These are phyloP conservation scores for Apostichopus leukothele DNA, from an alignment of 53 echinoderm and acorn worm genomes.

Conservation along the genomic window DNA sequence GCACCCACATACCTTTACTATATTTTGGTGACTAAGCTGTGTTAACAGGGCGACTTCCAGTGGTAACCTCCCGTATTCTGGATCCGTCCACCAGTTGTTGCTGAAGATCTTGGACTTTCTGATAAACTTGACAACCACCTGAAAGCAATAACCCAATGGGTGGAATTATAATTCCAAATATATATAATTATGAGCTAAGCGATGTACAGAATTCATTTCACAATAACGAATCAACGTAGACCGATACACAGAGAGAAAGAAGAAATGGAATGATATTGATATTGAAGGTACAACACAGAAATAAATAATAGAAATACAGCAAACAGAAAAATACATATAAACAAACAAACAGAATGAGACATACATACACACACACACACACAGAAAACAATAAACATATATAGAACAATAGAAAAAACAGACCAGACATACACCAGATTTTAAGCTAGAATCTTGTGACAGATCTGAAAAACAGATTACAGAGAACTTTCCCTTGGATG, in stretches of 20 bases:
- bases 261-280: too few relatives aligned
- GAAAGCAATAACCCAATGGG: neutral
- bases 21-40: constrained; percentile 75
- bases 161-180: neutral
- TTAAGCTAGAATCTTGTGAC: neutral
- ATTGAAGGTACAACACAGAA: neutral
- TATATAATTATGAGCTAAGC: neutral
- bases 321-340: neutral
- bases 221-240: neutral
- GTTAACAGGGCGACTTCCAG: constrained; percentile 75
- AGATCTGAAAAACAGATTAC: too few relatives aligned
- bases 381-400: neutral
- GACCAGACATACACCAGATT: neutral
- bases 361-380: neutral
- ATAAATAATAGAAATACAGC: neutral
- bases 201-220: too few relatives aligned
- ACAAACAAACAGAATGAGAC: neutral
- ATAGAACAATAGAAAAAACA: constrained; percentile 2
- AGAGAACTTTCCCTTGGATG: too few relatives aligned
- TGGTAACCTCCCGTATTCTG: constrained; percentile 68
- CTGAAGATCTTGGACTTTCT: constrained; percentile 84
- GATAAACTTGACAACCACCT: constrained; percentile 98
- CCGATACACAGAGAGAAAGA: neutral
- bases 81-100: constrained; percentile 83
- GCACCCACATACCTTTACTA: constrained; percentile 71